These are phyloP conservation scores for Solea solea DNA, from an alignment of 2,113 vertebrate genomes.

Conservation along the genomic window DNA sequence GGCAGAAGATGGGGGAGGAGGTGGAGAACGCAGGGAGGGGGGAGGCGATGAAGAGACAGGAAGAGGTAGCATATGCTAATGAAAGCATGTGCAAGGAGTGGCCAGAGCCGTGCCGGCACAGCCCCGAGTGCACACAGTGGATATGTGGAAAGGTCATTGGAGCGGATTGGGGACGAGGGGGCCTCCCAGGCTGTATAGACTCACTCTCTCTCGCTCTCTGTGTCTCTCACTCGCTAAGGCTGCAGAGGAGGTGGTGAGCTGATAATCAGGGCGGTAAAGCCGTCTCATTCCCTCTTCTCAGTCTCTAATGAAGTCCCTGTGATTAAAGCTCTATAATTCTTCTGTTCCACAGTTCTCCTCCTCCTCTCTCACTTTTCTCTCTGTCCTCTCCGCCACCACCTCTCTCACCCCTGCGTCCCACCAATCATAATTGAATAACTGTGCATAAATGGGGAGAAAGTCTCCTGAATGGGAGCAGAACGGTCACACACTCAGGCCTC, in stretches of 20 bases:
- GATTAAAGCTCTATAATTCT: constrained; percentile 77
- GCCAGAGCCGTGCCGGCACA: constrained; percentile 28
- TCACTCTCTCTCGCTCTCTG: constrained; percentile 33
- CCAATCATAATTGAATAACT: constrained; percentile 79
- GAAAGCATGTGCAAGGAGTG: constrained; percentile 52
- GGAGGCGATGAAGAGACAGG: not conserved
- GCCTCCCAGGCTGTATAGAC: constrained; percentile 65
- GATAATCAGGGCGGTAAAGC: constrained; percentile 75
- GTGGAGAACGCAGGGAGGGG: not conserved
- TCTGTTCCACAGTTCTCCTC: constrained; percentile 45
- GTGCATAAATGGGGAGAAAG: constrained; percentile 72
- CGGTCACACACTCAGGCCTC: constrained; percentile 71
- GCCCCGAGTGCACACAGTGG: constrained; percentile 57
- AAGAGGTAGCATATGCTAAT: constrained; percentile 67
- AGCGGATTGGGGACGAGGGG: constrained; percentile 59
- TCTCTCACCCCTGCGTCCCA: constrained; percentile 45
- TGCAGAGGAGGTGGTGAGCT: constrained; percentile 60
- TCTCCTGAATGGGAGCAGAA: constrained; percentile 72
- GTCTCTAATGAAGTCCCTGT: constrained; percentile 76
- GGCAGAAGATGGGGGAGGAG: not conserved
- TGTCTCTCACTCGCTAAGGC: constrained; percentile 27
- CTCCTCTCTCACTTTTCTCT: not conserved
- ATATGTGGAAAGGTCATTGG: constrained; percentile 75
- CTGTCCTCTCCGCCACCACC: constrained; percentile 24
- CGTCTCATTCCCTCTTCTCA: constrained; percentile 69